These are phyloP conservation scores for Parazoanthus swiftii DNA, from an alignment of 92 coral and sea anemone genomes.

Conservation along the genomic window DNA sequence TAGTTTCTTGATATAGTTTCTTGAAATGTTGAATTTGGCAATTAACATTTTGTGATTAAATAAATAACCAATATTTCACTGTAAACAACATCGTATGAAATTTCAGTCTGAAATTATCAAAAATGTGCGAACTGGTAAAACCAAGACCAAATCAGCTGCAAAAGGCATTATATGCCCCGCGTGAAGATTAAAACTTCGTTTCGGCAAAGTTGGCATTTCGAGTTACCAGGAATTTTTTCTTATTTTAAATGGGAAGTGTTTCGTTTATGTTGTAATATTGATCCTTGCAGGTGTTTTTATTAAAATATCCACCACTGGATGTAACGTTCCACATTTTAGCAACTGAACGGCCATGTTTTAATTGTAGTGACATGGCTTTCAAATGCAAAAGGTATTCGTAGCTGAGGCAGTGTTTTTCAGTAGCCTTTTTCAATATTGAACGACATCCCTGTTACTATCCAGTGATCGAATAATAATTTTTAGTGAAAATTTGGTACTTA, in stretches of 20 bases:
- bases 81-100: too few relatives aligned
- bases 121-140: neutral
- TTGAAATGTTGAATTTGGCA: neutral
- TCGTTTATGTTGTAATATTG: too few relatives aligned
- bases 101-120: neutral
- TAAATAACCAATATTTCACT: neutral
- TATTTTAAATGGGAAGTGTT: neutral
- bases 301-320: neutral
- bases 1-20: too few relatives aligned
- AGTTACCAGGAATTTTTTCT: neutral
- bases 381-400: neutral
- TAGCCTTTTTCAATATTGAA: too few relatives aligned
- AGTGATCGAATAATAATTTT: neutral
- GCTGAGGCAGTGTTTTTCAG: neutral
- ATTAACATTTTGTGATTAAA: too few relatives aligned
- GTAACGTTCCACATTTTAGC: neutral
- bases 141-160: neutral
- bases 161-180: neutral
- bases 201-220: too few relatives aligned
- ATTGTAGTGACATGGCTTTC: too few relatives aligned
- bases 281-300: neutral
- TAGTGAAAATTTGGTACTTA: neutral
- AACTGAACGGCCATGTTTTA: neutral
- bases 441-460: too few relatives aligned
- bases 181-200: too few relatives aligned